Conservation (phyloP, 2,888 invertebrate genomes). For the Drosophila mayaguana region DNA sequence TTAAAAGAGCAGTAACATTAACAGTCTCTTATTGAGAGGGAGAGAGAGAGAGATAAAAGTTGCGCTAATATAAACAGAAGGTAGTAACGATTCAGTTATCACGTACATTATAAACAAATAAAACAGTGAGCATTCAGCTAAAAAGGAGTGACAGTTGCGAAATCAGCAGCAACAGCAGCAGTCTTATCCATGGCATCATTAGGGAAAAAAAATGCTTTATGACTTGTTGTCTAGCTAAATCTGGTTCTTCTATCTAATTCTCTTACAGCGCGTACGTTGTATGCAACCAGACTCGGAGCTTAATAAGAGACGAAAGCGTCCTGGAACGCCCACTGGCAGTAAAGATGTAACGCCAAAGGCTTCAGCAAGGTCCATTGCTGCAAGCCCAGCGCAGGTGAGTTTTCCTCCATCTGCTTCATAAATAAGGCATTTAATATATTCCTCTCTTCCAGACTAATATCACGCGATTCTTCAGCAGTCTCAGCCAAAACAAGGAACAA, state of each 20-base stretch:
- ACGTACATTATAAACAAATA: conserved; percentile 79
- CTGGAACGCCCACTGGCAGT: conserved; percentile 56
- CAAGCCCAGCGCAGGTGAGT: conserved; percentile 65
- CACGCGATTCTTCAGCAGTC: conserved; percentile 71
- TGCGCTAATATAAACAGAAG: conserved; percentile 46
- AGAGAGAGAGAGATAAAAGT: conserved; percentile 31
- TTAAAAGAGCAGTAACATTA: background rate
- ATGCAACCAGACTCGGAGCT: conserved; percentile 84
- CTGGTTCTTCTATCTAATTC: conserved; percentile 5
- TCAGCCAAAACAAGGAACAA: conserved; percentile 44
- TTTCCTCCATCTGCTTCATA: background rate
- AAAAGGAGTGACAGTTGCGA: conserved; percentile 58
- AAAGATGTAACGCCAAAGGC: conserved; percentile 44
- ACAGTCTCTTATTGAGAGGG: background rate
- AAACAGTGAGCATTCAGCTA: conserved; percentile 69
- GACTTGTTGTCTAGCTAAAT: conserved; percentile 21
- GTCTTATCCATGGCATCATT: conserved; percentile 23
- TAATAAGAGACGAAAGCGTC: conserved; percentile 70
- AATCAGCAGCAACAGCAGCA: conserved; percentile 15
- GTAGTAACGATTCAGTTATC: conserved; percentile 64
- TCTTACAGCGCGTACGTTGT: conserved; percentile 81
- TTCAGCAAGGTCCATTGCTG: conserved; percentile 29
- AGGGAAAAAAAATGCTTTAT: conserved; percentile 35
- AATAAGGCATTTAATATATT: background rate
- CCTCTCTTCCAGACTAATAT: conserved; percentile 75